Evolutionary conservation across 2,888 invertebrate species (phyloP), one percentile per base, ranked within the genome.

Genomic region (Melieria picta): DNA sequence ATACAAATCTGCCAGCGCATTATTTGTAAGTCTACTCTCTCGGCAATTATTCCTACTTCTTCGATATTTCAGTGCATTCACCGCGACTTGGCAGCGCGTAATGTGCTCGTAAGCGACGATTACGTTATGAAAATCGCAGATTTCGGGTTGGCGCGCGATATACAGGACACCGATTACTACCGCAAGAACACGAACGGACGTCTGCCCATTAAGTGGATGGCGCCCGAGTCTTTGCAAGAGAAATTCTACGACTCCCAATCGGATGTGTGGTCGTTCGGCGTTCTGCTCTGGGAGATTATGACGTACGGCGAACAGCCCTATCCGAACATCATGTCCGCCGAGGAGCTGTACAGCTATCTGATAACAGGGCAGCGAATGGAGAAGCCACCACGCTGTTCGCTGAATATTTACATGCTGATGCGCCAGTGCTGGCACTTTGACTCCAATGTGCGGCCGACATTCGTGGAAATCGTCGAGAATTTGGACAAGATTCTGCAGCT

Each of bases 181-280:
- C 91, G 96, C 77, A 98, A 98, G 89, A 96, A 94, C 77, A 97
- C 97, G 47, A 97, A 98, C 86, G 99, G 99, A 43, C 89, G 97
- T 58, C 88, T 99, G 76, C 99, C 99, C 1, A 96, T 99, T 50
- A 98, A 99, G 88, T 99, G 99, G 99, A 99, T 99, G 99, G 98
- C 99, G 0, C 97, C 98, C 0, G 99, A 99, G 87, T 97, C 99
- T 0, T 88, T 99, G 43, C 97, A 97, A 86, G 95, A 98, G 82
- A 92, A 98, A 81, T 92, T 97, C 57, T 99, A 98, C 87, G 98
- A 95, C 56, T 93, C 94, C 42, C 93, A 96, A 88, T 94, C 94
- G 77, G 95, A 96, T 85, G 95, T 96, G 60, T 98, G 98, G 98
- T 97, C 97, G 1, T 98, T 95, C 86, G 98, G 98, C 46, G 94